These are phyloP conservation scores for Epizoanthus ramosus DNA, from an alignment of 92 coral and sea anemone genomes.

Conservation along the genomic window DNA sequence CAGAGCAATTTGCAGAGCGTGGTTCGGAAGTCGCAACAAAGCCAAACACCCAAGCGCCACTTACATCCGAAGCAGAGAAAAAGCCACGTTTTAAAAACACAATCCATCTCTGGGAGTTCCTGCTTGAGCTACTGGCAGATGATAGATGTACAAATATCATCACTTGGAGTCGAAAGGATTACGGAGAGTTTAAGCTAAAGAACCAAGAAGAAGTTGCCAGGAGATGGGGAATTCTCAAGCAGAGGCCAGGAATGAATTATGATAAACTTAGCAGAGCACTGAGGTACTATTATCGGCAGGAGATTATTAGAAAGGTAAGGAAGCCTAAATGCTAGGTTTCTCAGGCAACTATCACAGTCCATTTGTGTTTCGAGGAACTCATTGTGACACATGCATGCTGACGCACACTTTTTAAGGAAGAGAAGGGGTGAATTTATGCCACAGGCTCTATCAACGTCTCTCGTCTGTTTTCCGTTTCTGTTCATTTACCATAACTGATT, in stretches of 20 bases:
- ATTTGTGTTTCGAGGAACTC: no score
- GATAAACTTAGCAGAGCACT: slow-evolving; percentile 86
- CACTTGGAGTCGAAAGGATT: slow-evolving; percentile 78
- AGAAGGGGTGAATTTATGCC: no score
- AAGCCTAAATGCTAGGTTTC: not conserved
- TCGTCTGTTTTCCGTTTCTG: no score
- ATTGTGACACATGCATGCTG: no score
- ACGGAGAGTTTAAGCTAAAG: slow-evolving; percentile 77
- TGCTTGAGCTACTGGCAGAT: slow-evolving; percentile 73
- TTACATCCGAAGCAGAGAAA: no score
- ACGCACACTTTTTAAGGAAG: no score
- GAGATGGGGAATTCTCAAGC: slow-evolving; percentile 83
- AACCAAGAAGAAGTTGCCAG: slow-evolving; percentile 86
- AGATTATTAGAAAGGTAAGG: slow-evolving; percentile 76
- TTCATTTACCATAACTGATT: no score
- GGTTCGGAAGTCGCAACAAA: no score
- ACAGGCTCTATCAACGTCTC: no score
- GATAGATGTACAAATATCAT: slow-evolving; percentile 74
- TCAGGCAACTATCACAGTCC: no score
- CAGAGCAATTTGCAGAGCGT: no score
- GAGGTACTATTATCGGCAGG: slow-evolving; percentile 81
- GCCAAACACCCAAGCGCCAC: no score
- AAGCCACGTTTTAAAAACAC: slow-evolving; percentile 71
- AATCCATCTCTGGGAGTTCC: slow-evolving; percentile 88
- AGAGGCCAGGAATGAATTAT: slow-evolving; percentile 81